phyloP scores from a whole-genome alignment of 2,797 vertebrate genomes.

The Anguilla marmorata region DNA sequence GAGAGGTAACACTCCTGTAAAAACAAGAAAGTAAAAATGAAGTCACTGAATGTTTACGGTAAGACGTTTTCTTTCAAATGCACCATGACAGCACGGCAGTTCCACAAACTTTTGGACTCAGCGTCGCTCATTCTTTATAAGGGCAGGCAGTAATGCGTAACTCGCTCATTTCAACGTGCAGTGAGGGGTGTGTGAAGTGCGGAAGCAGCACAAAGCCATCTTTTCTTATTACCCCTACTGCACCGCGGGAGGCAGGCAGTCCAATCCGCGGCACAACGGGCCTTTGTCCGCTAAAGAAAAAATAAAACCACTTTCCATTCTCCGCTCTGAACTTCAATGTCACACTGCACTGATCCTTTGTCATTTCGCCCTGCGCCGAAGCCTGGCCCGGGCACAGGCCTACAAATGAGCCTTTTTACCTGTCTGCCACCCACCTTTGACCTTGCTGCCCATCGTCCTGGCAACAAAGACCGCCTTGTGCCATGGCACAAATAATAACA shows the following conservation, averaged over 20 bases:
- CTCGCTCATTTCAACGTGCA: not conserved
- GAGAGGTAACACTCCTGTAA: not conserved
- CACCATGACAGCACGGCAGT: not conserved
- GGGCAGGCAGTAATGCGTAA: not conserved
- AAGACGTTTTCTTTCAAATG: not conserved
- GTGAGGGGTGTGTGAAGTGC: not conserved
- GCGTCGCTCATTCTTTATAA: not conserved
- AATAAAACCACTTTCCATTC: constrained; percentile 5
- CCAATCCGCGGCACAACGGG: not conserved
- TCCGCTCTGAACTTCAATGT: not conserved
- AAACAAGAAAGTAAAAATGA: not conserved
- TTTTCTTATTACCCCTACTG: constrained; percentile 31
- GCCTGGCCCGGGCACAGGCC: not conserved
- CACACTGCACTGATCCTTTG: constrained; percentile 9
- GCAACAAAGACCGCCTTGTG: constrained; percentile 46
- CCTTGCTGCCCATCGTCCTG: not conserved
- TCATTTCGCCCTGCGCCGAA: constrained; percentile 3
- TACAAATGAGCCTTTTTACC: constrained; percentile 28
- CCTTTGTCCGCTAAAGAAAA: constrained; percentile 13
- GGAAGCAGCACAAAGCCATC: constrained; percentile 15
- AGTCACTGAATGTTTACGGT: not conserved
- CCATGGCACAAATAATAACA: constrained; percentile 3
- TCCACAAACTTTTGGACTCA: not conserved
- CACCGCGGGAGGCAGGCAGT: not conserved
- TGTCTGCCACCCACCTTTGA: constrained; percentile 22